Evolutionary conservation across 2,797 vertebrate genomes (phyloP), one percentile per base, ranked within the genome.

Genomic region (Garrulus glandarius): DNA sequence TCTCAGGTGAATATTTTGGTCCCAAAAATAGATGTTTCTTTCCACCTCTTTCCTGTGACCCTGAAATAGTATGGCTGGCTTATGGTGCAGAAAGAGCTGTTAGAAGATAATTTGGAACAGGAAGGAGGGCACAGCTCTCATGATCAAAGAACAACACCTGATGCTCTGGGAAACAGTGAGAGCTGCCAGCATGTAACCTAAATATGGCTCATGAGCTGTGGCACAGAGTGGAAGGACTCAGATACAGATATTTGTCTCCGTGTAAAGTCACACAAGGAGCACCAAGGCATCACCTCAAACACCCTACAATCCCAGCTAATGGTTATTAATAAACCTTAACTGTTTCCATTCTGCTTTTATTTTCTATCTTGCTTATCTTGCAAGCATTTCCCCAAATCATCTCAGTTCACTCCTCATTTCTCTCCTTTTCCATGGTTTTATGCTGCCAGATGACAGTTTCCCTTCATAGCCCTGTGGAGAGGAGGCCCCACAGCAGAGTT

Each of bases 31-130:
- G 4, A 57, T 4, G 6, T 64, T 88, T 76, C 63, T 89, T 84
- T 67, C 63, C 50, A 52, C 53, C 80, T 89, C 59, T 96, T 95
- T 95, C 67, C 47, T 87, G 76, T 90, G 90, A 91, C 92, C 24
- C 71, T 36, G 23, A 68, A 86, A 78, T 53, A 79, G 41, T 52
- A 61, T 49, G 41, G 9, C n/a, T 85, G 63, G 36, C 55, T 71
- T 78, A 32, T 49, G 69, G 60, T 89, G 68, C 87, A 96, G 92
- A 83, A 96, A 81, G 79, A 94, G 76, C n/a, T 63, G 72, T 84
- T 84, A 47, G 89, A 87, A 93, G 63, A 59, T 89, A n/a, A 92
- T 94, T 94, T 95, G 92, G 70, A 92, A 95, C 74, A 84, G 69
- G 89, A 95, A 96, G 65, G 92, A 90, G 60, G 37, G 79, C 84